Base-by-base conservation (phyloP, 2,797 vertebrate genomes). In the Carduelis carduelis region DNA sequence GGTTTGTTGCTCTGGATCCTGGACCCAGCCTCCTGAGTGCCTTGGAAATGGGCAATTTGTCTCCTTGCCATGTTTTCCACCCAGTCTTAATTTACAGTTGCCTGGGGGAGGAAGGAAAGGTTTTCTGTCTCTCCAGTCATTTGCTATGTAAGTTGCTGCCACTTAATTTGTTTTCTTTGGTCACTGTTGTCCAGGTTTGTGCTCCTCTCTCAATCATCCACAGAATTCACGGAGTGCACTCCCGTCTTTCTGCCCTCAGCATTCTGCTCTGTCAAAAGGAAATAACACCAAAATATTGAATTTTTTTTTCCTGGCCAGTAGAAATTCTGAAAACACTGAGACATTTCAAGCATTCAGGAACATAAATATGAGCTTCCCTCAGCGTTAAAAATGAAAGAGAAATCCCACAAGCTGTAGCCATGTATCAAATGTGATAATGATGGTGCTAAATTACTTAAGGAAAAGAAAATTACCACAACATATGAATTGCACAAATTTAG, bases 131-230 rank as follows among this genome's bases (percentile, higher is more conserved):
- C 19, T 32, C 53, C 81, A 18, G 34, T 72, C 55, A 37, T 86
- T 68, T 75, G 23, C 75, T 76, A 5, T 43, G 41, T 50, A 39
- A 8, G 11, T 52, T 85, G 63, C 44, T 93, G 47, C 57, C 50
- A 77, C 80, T 56, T 61, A 32, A 88, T 85, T 68, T 97, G 26
- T 88, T 85, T 89, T 87, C 75, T 94, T 65, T 87, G 69, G 68
- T 70, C 49, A 14, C 49, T 88, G 7, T 19, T 41, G 61, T 83
- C 44, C 70, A 59, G 34, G 20, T 60, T 8, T 39, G 43, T 44
- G 18, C 61, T 84, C 34, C 74, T 75, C 24, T 88, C 71, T 96
- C 69, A 74, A 4, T 86, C 59, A 46, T 18, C n/a, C 46, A 8
- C 32, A 2, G 35, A 83, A 34, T 28, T 76, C 55, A 79, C 4